Evolutionary conservation across 53 echinoderm and acorn worm genomes (phyloP), one percentile per base, ranked within the genome.

Genomic region (Temnopleurus reevesii): DNA sequence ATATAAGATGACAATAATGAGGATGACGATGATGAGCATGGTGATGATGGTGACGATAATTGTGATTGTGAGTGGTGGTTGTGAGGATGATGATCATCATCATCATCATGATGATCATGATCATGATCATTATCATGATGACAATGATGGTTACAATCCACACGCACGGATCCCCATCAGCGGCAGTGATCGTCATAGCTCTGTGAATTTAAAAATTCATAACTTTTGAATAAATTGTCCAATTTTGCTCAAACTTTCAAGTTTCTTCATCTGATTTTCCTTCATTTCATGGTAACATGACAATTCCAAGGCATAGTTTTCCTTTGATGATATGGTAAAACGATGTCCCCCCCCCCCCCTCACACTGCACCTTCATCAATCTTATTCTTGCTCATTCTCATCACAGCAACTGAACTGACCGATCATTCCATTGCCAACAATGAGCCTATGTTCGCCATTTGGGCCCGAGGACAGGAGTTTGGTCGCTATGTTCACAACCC

Each of bases 401-500:
- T 55, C 57, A 6, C 45, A 92, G 97, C 91, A 6, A 66, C 46
- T n/a, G 97, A 95, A 31, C 45, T 44, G 46, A 77, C 95, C 6
- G 97, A 97, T 45, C 95, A 97, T 53, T 84, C 81, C 53, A 95
- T 97, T 61, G 47, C 59, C 18, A 30, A 41, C 43, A 79, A 89
- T n/a, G 93, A 27, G 33, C 58, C 59, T 1, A 94, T 95, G 94
- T 45, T 60, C 23, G 82, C 93, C 49, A 96, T 97, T 81, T 97
- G 95, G 94, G 95, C 97, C 13, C 87, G 91, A 4, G 97, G 97
- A 23, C 97, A 97, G 89, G 95, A 97, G 19, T 65, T 76, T 18
- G 95, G 97, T 19, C 76, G 71, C 17, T 92, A 95, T 59, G 57
- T 90, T 24, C 97, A 97, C 59, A 80, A 17, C 10, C 97, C 97